phyloP scores from a whole-genome alignment of 2,113 vertebrate species.

The Hiodon tergisus region DNA sequence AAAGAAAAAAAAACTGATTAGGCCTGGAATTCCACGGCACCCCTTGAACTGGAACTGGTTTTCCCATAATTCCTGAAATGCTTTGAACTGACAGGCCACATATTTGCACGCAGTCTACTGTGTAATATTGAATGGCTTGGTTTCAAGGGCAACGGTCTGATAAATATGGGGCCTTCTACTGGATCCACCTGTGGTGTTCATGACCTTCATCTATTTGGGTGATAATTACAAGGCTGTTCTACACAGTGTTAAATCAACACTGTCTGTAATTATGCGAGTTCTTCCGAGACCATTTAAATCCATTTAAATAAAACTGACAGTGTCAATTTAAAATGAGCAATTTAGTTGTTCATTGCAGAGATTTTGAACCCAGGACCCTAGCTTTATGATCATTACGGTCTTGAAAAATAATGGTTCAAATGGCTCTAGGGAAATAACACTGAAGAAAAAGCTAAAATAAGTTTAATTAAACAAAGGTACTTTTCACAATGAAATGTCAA shows the following conservation, averaged over 20 bases:
- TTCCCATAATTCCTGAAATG: conserved; percentile 17
- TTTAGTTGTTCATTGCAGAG: too few species aligned
- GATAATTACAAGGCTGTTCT: neutral
- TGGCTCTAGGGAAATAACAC: too few species aligned
- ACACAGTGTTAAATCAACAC: too few species aligned
- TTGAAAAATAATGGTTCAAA: too few species aligned
- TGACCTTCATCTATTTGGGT: neutral
- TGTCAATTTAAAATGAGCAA: neutral
- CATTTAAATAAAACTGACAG: neutral
- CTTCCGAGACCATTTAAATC: neutral
- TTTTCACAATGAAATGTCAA: neutral
- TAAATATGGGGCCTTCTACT: neutral
- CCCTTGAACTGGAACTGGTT: neutral
- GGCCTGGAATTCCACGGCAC: conserved; percentile 34
- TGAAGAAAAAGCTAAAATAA: too few species aligned
- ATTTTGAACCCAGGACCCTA: too few species aligned
- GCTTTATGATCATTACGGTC: too few species aligned
- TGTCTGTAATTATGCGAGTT: too few species aligned
- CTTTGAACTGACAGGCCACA: conserved; percentile 28
- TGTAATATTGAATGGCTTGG: neutral
- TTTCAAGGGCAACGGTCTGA: neutral
- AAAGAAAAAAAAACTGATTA: conserved; percentile 38
- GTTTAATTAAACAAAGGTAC: neutral
- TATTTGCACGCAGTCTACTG: conserved; percentile 20
- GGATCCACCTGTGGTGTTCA: neutral